phyloP scores from a whole-genome alignment of 2,888 invertebrate species.

The Polydrusus pterygomalis region DNA sequence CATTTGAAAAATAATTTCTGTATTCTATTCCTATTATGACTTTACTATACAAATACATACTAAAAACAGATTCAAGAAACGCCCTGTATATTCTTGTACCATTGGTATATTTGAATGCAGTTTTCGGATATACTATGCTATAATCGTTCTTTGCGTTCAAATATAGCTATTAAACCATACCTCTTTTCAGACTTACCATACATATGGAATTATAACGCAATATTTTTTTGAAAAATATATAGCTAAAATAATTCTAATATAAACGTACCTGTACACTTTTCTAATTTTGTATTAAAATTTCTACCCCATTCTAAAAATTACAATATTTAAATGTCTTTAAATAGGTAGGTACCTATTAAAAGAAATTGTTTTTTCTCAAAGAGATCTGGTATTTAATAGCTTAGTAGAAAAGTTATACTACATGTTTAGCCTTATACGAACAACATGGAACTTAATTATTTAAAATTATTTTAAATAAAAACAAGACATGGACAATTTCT shows the following conservation, averaged over 20 bases:
- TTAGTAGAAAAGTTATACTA: no score
- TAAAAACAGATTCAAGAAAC: neutral
- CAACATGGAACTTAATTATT: no score
- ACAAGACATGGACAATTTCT: no score
- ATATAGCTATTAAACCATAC: neutral
- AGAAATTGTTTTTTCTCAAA: no score
- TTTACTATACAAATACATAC: neutral
- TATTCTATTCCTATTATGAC: no score
- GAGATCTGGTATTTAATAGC: no score
- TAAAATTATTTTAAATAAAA: no score
- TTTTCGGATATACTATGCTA: neutral
- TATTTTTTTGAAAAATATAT: conserved; percentile 27
- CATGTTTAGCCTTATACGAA: no score
- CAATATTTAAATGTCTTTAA: conserved; percentile 8
- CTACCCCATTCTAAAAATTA: conserved; percentile 23
- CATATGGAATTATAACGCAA: conserved; percentile 37
- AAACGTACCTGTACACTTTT: conserved; percentile 44
- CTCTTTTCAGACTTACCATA: neutral
- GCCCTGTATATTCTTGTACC: conserved; percentile 6
- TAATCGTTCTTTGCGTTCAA: no score
- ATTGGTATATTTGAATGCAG: neutral
- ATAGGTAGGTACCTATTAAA: neutral
- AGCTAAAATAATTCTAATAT: neutral
- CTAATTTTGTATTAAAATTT: conserved; percentile 42
- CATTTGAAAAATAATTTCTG: conserved; percentile 1